Evolutionary conservation across 2,113 vertebrate genomes (phyloP), one percentile per base, ranked within the genome.

Genomic region (Theristicus caerulescens): DNA sequence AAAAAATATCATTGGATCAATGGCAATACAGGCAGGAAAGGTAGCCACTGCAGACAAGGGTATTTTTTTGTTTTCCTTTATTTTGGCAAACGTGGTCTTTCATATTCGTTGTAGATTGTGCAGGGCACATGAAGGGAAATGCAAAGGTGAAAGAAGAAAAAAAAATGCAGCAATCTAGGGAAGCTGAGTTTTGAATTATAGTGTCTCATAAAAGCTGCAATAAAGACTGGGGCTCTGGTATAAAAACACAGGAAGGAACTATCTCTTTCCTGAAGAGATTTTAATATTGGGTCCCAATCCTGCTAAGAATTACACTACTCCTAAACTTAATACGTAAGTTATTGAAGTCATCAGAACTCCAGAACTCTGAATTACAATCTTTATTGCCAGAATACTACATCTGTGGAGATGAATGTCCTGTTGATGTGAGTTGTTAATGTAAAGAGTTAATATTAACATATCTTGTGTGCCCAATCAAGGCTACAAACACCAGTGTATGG

Each of bases 211-310:
- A 95, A 96, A 95, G 51, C 74, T 86, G 78, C 85, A 93, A 9
- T 96, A 94, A 96, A 90, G 59, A 55, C 59, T 15, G 10, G 46
- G 62, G 55, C 55, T 85, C 49, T 82, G n/a, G 78, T 96, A 73
- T 85, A 86, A 85, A 97, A 95, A 91, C 84, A 95, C 82, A 91
- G 78, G 78, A 94, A 94, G 74, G 57, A 94, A 82, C 71, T 82
- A 51, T 93, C 87, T 90, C 64, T 78, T 90, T 95, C 64, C 78
- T 6, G 13, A 90, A 87, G 77, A 94, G 74, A 83, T 95, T 94
- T 92, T 89, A 94, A 77, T 85, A 65, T 65, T 91, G 66, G 71
- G 7, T 85, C 78, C 71, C 59, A 93, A 86, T 91, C 82, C 84
- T 70, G 55, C 31, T 25, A 93, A 94, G 93, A 96, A 92, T 92